A percentile compares a stretch with the other conserved stretches of the same genome.
Conservation (phyloP, 2,888 invertebrate genomes). For the Tanytarsus gracilentus region DNA sequence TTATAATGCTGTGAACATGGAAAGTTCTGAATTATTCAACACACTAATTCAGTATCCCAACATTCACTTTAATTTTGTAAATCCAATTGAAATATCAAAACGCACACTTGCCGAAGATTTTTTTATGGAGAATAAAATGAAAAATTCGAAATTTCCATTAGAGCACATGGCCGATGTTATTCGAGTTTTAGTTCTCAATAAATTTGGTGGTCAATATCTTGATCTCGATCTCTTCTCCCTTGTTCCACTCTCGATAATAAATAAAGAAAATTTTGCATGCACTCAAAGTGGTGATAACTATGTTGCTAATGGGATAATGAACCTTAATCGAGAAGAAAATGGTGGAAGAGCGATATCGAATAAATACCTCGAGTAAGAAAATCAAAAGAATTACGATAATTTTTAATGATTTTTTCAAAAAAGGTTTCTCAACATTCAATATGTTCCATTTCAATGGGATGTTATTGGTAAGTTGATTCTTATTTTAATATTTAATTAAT, state of each 20-base stretch:
- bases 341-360: too few species aligned
- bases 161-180: neutral
- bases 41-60: neutral
- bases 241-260: neutral
- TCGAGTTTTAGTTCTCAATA: neutral
- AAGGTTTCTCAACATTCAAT: too few species aligned
- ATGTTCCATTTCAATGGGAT: too few species aligned
- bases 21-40: neutral
- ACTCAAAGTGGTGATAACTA: neutral
- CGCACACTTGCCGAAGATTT: neutral
- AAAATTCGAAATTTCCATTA: neutral
- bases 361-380: too few species aligned
- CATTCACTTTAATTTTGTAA: neutral
- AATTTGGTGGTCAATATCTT: neutral
- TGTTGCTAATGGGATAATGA: neutral
- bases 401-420: too few species aligned
- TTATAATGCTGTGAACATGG: neutral
- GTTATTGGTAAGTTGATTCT: too few species aligned
- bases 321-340: neutral
- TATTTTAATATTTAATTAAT: too few species aligned
- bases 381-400: too few species aligned
- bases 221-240: neutral
- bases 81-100: neutral
- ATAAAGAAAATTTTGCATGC: neutral
- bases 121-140: neutral